Evolutionary conservation across 2,888 invertebrate species (phyloP), one percentile per base, ranked within the genome.

Genomic region (Calliscelio sp.): DNA sequence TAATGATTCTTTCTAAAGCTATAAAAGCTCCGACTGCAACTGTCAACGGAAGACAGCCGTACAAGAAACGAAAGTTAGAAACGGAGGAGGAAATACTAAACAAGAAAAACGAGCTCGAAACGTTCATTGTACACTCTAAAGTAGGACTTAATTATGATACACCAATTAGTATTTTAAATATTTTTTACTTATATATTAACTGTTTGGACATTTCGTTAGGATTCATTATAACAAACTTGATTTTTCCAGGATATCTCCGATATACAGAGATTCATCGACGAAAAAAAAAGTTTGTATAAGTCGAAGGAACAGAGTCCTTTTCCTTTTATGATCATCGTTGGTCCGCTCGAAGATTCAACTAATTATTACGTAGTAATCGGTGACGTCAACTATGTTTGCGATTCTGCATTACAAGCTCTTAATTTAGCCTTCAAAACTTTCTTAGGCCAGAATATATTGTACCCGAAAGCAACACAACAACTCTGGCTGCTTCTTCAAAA

Each of bases 391-490:
- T 65, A 49, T 65, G 24, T 25, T 8, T 65, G 49, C 20, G 18
- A 49, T 41, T 70, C 55, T 10, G 14, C 41, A 14, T 5, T 24
- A 7, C 41, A 70, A n/a, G 16, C 70, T 18, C 38, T 70, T 22
- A 8, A 18, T 8, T 61, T 73, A 18, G 22, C 73, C 1, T 18
- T 61, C 4, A 49, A 73, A 61, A 32, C 25, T 10, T 73, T 61
- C 16, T 51, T 71, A 35, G 61, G 49, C 4, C 20, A 0, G 4
- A 73, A 73, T 14, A 20, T 73, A 14, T 8, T 18, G 0, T 73
- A 61, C 38, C 73, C 73, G 2, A 73, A 73, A 51, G 24, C 20
- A n/a, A 73, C 28, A 14, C 49, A 49, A 25, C 68, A 68, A 41
- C 25, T 53, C 3, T 73, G 73, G 61, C 24, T 35, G 1, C 14